Percentiles rank a stretch among this genome's conserved stretches.
phyloP scores from a whole-genome alignment of 2,797 vertebrate species.

The Ara ararauna region DNA sequence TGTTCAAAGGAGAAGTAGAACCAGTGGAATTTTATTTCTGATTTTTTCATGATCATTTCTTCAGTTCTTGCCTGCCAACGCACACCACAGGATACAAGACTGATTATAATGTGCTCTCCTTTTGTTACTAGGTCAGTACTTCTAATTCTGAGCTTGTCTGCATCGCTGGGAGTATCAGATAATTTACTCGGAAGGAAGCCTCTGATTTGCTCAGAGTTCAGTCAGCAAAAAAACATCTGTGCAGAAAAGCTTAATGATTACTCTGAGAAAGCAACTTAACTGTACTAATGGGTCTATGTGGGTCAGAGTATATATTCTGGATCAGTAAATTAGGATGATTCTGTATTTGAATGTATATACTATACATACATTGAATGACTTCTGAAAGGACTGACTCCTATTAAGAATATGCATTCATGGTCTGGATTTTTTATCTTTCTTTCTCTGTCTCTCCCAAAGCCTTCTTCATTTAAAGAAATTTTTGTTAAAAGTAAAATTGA shows the following conservation, averaged over 20 bases:
- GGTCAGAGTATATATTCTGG: background rate
- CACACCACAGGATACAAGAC: background rate
- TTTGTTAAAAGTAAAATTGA: background rate
- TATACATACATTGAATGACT: background rate
- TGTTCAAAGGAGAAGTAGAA: background rate
- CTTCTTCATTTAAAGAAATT: background rate
- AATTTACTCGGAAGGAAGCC: background rate
- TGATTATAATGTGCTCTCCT: background rate
- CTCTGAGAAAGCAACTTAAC: background rate
- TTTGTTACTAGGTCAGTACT: conserved; percentile 52
- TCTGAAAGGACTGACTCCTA: background rate
- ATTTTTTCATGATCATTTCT: background rate
- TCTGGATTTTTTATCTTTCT: background rate
- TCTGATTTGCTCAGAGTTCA: conserved; percentile 3
- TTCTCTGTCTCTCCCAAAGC: background rate
- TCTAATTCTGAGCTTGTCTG: conserved; percentile 42
- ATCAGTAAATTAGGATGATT: background rate
- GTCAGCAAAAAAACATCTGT: conserved; percentile 30
- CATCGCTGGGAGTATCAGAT: conserved; percentile 4
- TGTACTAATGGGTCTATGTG: background rate
- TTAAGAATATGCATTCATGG: background rate
- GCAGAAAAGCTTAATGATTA: conserved; percentile 11
- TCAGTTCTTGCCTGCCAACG: background rate
- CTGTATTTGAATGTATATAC: background rate
- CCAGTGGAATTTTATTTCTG: background rate